Base-by-base conservation (phyloP, 2,888 invertebrate species). In the Tuta absoluta region DNA sequence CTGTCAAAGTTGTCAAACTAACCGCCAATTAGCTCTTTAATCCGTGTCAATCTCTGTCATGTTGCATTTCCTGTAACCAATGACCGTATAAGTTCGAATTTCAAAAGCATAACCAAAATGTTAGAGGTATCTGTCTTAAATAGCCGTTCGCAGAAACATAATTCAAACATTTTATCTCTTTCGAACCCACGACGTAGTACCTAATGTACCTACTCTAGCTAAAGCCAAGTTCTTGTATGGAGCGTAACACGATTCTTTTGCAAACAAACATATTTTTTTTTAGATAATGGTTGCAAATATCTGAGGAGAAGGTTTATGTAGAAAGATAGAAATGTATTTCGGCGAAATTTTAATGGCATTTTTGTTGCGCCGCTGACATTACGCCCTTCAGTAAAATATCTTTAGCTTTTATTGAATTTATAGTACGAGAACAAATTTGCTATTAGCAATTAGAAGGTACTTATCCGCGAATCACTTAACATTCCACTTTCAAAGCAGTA, bases 1-100 rank as follows among this genome's bases (percentile, higher is more conserved):
- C 23, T 41, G n/a, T n/a, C 14, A 8, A 58, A 2, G 8, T 10
- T 21, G 58, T 58, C 38, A 38, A 58, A 17, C 12, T 11, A n/a
- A 19, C 38, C 24, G 23, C 21, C 63, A 41, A 57, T 57, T 63
- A 63, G 28, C 63, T 14, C 17, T 19, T 57, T 49, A 45, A 48
- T 48, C 45, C 21, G 37, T 53, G 51, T 64, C 61, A 45, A 48
- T 48, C 45, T 21, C 33, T 53, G 51, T 64, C 61, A 62, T 62
- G 66, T 63, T 53, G 65, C 49, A 69, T 67, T 72, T 72, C 69
- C 69, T 63, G 17, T 53, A 68, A 21, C 58, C 24, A 66, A 21
- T 65, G 63, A 53, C 51, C 23, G 51, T 12, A 23, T 53, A 14
- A 5, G 23, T 8, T 53, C 23, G 51, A 53, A 53, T 59, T 59